Percentiles rank a stretch among this genome's conserved stretches.
Evolutionary conservation across 1,140 invertebrate genomes (phyloP).

Genomic region (Leptestheria dahalacensis): DNA sequence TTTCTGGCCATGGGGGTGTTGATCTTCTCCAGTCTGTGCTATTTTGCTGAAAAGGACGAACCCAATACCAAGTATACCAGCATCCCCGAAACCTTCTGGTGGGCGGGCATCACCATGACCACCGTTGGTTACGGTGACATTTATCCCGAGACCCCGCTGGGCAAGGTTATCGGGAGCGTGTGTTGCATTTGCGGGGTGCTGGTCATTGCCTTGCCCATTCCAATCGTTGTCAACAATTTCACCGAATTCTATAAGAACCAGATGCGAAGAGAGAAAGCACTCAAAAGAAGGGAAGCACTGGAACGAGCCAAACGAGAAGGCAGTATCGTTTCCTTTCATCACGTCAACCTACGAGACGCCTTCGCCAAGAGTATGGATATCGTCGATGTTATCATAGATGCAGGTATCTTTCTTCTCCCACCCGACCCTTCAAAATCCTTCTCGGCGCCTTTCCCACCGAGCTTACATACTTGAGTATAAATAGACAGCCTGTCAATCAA

Average conservation of each 20-base stretch:
- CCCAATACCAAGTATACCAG: conserved; percentile 88
- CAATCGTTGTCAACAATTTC: conserved; percentile 99
- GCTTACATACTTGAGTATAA: too few species aligned
- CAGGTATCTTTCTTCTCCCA: conserved; percentile 43
- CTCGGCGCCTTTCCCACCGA: background rate
- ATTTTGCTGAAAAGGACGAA: conserved; percentile 98
- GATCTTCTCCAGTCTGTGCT: conserved; percentile 95
- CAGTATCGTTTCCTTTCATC: conserved; percentile 93
- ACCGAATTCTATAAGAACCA: conserved; percentile 99
- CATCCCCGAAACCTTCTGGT: conserved; percentile 99
- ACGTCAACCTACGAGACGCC: conserved; percentile 91
- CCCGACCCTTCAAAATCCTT: background rate
- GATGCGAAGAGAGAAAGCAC: conserved; percentile 94
- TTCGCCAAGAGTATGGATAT: conserved; percentile 97
- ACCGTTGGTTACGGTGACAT: conserved; percentile 98
- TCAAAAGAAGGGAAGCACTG: conserved; percentile 85
- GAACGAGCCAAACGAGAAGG: conserved; percentile 91
- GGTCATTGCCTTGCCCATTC: conserved; percentile 99
- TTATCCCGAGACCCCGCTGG: conserved; percentile 83
- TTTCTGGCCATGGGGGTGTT: conserved; percentile 98
- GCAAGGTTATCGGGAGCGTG: conserved; percentile 94
- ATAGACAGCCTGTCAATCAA: too few species aligned
- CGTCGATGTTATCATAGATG: conserved; percentile 93
- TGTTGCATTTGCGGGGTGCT: conserved; percentile 99
- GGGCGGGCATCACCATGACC: conserved; percentile 96